Evolutionary conservation across 2,113 vertebrate genomes (phyloP), one percentile per base, ranked within the genome.

Genomic region (Planiliza haematocheilus): DNA sequence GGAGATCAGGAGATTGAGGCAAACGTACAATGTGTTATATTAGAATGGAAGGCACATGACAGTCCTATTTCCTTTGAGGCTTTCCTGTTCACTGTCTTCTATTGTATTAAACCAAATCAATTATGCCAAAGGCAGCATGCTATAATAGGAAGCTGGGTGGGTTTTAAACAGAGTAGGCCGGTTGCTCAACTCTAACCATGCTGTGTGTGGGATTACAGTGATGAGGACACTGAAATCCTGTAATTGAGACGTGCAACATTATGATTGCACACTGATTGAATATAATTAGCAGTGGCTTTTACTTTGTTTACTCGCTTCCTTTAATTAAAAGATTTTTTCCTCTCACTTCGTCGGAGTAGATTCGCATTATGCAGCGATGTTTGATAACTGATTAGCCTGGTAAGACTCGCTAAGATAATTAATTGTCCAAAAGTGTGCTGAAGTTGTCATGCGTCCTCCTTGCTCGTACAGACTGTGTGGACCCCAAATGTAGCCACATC

Each of bases 251-350:
- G 83, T 78, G 78, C 80, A 77, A 84, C 84, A 74, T 79, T 79
- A 64, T 88, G 87, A 91, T 83, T 85, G 86, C 82, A 59, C 56
- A 83, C 86, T 91, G 90, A 91, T 89, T 86, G 85, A 88, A 83
- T 81, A 79, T 89, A 89, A 92, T 91, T 89, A 85, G 83, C 79
- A 41, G 8, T 48, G 81, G 82, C 77, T 86, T 88, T 81, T 65
- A 78, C 74, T 91, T 90, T 85, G 79, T 89, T 91, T 89, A 70
- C 80, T 63, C 46, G 79, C 60, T 79, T 83, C 67, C 77, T 79
- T 88, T 88, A 85, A 91, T 90, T 88, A 90, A 77, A 76, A 57
- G 12, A 43, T 57, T 87, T 87, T n/a, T 85, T 87, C 52, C 77
- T 70, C 79, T 76, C 65, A 50, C 67, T 79, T 83, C 1, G 52